Evolutionary conservation across 2,888 invertebrate genomes (phyloP), one percentile per base, ranked within the genome.

Genomic region (Campopleginae sp.): DNA sequence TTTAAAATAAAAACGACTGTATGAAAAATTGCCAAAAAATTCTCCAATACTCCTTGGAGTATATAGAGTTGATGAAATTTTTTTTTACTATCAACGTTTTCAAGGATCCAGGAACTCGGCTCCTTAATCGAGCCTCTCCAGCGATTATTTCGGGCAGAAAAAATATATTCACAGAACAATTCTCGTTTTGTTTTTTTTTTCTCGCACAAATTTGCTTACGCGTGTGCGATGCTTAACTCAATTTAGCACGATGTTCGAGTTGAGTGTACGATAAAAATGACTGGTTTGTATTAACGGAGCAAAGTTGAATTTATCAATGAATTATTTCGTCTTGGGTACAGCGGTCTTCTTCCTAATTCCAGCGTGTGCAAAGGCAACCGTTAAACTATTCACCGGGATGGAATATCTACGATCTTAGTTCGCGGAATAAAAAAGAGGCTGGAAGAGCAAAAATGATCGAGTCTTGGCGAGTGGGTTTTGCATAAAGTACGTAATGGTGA

Each of bases 401-500:
- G 51, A 83, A 74, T 79, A 77, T 79, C 70, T 58, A 27, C 61
- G 70, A 70, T 68, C 66, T 76, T 63, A 42, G 38, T 85, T 82
- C 82, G 61, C 42, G 51, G 85, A 85, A 82, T 72, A 63, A 66
- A 31, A 71, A 80, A 78, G 85, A 66, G 65, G 65, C 82, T 65
- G 65, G 80, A 61, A 61, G 77, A 66, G 81, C 42, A 46, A 58
- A 54, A 68, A 68, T 42, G 48, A 58, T 33, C 19, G 63, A 42
- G 42, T 27, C 14, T n/a, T 42, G 17, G 38, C 51, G 63, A 27
- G 74, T 65, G n/a, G 42, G 46, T 75, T 48, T 66, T 75, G 82
- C 76, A 71, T 48, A 51, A 46, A 68, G 72, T 80, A 77, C 81
- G 85, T 86, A 87, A 89, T 86, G 85, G 84, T 88, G 87, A 89